These are phyloP conservation scores for Drosophila baimaii DNA, from an alignment of 1,140 invertebrate species.

Conservation along the genomic window DNA sequence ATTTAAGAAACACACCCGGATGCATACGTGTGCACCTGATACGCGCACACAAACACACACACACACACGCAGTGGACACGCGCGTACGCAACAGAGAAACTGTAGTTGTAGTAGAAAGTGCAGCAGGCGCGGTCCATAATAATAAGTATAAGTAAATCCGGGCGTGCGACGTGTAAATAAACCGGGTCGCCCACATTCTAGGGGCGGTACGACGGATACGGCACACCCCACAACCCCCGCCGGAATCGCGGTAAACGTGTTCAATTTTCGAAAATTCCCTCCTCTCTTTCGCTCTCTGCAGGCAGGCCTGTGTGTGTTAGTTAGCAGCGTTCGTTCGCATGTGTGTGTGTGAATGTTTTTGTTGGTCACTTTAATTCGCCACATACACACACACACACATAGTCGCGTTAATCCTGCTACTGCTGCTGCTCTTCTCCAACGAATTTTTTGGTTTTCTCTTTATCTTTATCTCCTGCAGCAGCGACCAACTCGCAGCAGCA, in stretches of 20 bases:
- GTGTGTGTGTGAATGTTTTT: conserved; percentile 32
- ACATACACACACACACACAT: conserved; percentile 35
- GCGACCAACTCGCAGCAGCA: conserved; percentile 27
- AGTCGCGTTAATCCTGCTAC: conserved; percentile 38
- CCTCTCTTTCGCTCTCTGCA: conserved; percentile 14
- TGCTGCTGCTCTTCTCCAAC: conserved; percentile 33
- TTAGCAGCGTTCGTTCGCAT: conserved; percentile 17
- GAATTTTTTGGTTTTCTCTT: conserved; percentile 44
- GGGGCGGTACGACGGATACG: conserved; percentile 22
- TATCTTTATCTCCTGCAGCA: conserved; percentile 34
- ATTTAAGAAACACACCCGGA: conserved; percentile 1
- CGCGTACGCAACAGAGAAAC: conserved; percentile 28
- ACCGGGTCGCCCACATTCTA: conserved; percentile 65
- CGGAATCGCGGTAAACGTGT: conserved; percentile 50
- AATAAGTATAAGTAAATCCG: conserved; percentile 31
- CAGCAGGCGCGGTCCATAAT: conserved; percentile 61
- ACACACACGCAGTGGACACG: conserved; percentile 13
- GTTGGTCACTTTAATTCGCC: conserved; percentile 55
- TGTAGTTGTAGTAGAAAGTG: conserved; percentile 69
- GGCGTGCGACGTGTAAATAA: conserved; percentile 67
- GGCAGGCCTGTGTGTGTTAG: conserved; percentile 21
- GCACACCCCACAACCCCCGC: conserved; percentile 6
- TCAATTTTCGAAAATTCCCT: conserved; percentile 42
- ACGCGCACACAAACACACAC: conserved; percentile 14
- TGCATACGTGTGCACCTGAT: conserved; percentile 55